Percentiles rank a stretch among this genome's conserved stretches.
These are phyloP conservation scores for Eudorcas thomsonii DNA, from an alignment of 2,113 vertebrate species.

Conservation along the genomic window DNA sequence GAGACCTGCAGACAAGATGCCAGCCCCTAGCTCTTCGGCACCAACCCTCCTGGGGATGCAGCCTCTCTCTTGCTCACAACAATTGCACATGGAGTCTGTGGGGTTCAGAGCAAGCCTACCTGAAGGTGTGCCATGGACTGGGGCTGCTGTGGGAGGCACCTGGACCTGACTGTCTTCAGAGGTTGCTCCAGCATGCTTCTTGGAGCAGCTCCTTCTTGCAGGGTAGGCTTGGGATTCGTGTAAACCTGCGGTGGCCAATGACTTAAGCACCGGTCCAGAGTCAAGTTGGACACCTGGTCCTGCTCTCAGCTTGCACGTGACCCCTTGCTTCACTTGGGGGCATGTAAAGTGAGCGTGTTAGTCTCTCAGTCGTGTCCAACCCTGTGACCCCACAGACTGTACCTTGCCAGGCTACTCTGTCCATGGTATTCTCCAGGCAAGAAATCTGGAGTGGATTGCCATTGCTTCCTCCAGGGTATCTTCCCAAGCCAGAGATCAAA, in stretches of 20 bases:
- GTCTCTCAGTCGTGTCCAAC: neutral
- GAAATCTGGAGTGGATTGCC: neutral
- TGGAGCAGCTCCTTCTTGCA: neutral
- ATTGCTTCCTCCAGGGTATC: neutral
- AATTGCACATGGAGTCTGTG: neutral
- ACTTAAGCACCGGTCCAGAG: neutral
- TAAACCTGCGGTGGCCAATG: rapidly evolving
- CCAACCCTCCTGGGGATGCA: no score
- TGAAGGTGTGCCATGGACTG: no score
- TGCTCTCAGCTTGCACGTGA: neutral
- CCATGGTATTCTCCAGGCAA: neutral
- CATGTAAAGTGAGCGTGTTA: neutral
- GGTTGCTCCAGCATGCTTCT: rapidly evolving
- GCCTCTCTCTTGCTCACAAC: no score
- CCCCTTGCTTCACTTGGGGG: neutral
- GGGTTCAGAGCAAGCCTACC: neutral
- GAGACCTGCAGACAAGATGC: rapidly evolving
- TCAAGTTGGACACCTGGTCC: neutral
- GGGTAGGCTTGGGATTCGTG: neutral
- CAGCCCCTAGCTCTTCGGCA: rapidly evolving
- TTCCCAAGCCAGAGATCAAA: neutral
- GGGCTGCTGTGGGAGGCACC: no score
- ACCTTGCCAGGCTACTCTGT: neutral
- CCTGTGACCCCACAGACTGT: neutral
- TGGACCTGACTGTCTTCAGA: neutral